phyloP scores from a whole-genome alignment of 2,113 vertebrate species.

The Elaphurus davidianus region DNA sequence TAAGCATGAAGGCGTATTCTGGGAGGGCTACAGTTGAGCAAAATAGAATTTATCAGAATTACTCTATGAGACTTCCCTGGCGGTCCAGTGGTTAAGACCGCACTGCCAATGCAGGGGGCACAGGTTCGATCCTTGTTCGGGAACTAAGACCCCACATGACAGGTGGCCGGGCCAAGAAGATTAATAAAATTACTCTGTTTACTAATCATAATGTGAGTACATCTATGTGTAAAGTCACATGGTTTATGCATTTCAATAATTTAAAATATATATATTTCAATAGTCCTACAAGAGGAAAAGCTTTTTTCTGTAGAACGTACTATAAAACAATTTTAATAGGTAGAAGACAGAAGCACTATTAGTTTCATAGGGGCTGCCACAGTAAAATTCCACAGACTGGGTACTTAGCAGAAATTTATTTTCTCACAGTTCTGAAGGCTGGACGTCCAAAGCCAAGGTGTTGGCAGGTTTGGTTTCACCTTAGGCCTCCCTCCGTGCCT shows the following conservation, averaged over 20 bases:
- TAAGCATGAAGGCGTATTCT: not conserved
- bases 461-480: not conserved
- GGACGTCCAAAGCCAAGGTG: not conserved
- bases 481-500: not conserved
- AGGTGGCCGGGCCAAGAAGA: not conserved
- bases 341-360: not conserved
- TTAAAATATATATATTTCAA: not conserved
- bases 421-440: not conserved
- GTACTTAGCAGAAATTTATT: not conserved
- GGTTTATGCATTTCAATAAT: not conserved
- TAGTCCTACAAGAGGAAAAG: not conserved
- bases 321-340: not conserved
- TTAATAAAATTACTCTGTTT: not conserved
- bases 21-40: not conserved
- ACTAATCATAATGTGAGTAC: not conserved
- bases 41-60: not conserved
- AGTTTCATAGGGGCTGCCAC: not conserved
- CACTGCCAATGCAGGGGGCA: not conserved
- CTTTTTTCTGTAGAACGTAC: not conserved
- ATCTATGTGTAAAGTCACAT: not conserved
- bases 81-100: not conserved
- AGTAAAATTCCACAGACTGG: not conserved
- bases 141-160: not conserved
- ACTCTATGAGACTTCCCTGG: not conserved
- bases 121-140: not conserved